phyloP scores from a whole-genome alignment of 2,888 invertebrate genomes.

The Leptura quadrifasciata region DNA sequence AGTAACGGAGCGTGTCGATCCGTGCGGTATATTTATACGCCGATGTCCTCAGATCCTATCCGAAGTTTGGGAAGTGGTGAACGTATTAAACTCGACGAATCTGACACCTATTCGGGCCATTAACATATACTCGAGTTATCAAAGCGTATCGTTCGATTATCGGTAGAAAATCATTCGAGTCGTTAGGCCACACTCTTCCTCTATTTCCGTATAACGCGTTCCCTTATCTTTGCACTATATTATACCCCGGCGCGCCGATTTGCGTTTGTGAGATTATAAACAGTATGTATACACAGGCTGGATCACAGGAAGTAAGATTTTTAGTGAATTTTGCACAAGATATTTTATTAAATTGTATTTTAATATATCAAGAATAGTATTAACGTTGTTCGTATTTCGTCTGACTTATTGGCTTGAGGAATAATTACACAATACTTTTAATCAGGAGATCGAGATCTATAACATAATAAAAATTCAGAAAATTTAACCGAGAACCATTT shows the following conservation, averaged over 20 bases:
- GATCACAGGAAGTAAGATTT: no score
- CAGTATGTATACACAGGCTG: no score
- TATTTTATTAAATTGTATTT: no score
- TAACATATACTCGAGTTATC: constrained; percentile 38
- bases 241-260: constrained; percentile 15
- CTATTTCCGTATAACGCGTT: constrained; percentile 51
- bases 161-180: constrained; percentile 40
- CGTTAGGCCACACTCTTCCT: constrained; percentile 54
- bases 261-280: constrained; percentile 28
- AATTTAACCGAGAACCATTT: no score
- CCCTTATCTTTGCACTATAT: constrained; percentile 51
- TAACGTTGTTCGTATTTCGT: no score
- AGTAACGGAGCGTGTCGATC: background rate
- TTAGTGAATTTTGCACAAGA: no score
- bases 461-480: no score
- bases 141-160: constrained; percentile 38
- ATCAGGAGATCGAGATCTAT: no score
- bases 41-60: background rate
- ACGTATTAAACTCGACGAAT: constrained; percentile 12
- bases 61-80: background rate
- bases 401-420: no score
- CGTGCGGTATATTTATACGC: background rate
- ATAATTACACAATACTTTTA: no score
- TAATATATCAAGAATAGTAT: no score
- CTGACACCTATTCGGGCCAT: constrained; percentile 32